Percentiles rank a stretch among this genome's conserved stretches.
phyloP scores from a whole-genome alignment of 2,113 vertebrate species.

The Erpornis zantholeuca region DNA sequence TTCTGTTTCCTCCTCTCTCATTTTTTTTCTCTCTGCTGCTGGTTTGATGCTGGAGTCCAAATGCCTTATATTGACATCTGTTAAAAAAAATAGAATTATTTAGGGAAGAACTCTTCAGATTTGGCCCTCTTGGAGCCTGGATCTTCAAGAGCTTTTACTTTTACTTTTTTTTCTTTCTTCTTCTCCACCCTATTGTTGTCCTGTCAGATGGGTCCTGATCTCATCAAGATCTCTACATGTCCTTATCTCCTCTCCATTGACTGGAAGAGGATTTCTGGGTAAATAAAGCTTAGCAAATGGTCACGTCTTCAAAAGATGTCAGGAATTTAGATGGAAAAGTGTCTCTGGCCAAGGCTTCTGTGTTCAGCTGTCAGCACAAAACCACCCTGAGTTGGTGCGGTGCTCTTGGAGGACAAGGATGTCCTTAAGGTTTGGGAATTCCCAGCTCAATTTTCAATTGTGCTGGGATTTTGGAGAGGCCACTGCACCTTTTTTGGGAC shows the following conservation, averaged over 20 bases:
- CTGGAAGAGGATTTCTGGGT: neutral
- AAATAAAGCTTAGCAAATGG: neutral
- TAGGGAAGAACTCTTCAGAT: neutral
- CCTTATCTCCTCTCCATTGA: neutral
- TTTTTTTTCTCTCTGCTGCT: neutral
- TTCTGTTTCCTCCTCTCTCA: accelerated
- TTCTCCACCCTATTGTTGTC: neutral
- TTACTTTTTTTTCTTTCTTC: neutral
- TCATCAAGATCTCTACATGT: neutral
- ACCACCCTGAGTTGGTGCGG: neutral
- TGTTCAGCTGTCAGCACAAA: neutral
- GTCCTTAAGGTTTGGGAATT: neutral
- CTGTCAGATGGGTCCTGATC: neutral
- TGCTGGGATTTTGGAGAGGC: neutral
- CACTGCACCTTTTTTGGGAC: neutral
- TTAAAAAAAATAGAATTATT: neutral
- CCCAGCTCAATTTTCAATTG: neutral
- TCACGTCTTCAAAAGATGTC: conserved; percentile 4
- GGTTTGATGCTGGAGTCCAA: neutral
- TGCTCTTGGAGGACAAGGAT: neutral
- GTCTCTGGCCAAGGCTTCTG: neutral
- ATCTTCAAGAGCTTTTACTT: neutral
- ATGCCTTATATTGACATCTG: neutral
- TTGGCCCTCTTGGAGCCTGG: neutral
- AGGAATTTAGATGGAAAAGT: neutral